Evolutionary conservation across 2,888 invertebrate genomes (phyloP).

Genomic region (Nematopogon swammerdamellus): DNA sequence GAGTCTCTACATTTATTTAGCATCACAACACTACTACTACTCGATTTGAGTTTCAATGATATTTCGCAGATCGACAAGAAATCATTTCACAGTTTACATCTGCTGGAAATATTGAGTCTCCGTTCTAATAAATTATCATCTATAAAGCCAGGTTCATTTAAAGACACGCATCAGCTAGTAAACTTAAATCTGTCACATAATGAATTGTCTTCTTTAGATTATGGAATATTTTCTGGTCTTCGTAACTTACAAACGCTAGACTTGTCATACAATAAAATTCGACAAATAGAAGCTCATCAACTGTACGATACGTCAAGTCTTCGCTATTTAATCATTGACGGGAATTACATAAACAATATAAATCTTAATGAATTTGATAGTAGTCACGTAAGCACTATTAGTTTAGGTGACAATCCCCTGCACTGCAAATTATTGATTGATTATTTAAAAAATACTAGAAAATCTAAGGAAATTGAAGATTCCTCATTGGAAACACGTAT

Average conservation of each 20-base stretch:
- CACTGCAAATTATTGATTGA: too few relatives aligned
- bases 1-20: not conserved
- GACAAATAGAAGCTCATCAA: not conserved
- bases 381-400: too few relatives aligned
- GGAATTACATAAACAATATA: not conserved
- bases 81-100: not conserved
- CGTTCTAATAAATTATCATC: not conserved
- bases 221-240: not conserved
- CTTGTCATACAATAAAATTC: not conserved
- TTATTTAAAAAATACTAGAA: too few relatives aligned
- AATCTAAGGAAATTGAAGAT: too few relatives aligned
- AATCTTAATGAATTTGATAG: too few relatives aligned
- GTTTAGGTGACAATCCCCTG: too few relatives aligned
- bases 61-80: not conserved
- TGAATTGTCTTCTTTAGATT: not conserved
- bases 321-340: not conserved
- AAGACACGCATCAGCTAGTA: not conserved
- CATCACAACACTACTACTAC: not conserved
- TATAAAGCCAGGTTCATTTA: not conserved
- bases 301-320: not conserved
- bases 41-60: not conserved
- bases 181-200: not conserved
- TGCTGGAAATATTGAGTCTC: not conserved
- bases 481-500: too few relatives aligned
- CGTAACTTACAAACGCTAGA: not conserved